Percentiles rank a stretch among this genome's conserved stretches.
phyloP scores from a whole-genome alignment of 2,888 invertebrate genomes.

The Dione juno region DNA sequence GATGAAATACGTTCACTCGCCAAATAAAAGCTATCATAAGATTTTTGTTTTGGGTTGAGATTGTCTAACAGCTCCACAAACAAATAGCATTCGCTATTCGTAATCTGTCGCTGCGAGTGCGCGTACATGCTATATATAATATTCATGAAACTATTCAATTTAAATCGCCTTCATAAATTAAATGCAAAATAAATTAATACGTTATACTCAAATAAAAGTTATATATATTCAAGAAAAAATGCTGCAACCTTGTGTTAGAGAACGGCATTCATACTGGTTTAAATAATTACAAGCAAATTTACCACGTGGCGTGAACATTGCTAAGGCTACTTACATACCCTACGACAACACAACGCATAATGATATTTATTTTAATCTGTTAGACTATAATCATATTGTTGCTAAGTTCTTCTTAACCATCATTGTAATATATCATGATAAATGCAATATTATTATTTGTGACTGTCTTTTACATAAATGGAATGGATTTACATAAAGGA shows the following conservation, averaged over 20 bases:
- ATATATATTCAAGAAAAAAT: conserved; percentile 4
- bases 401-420: too few species aligned
- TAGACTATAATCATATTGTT: too few species aligned
- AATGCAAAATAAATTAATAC: neutral
- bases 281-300: conserved; percentile 15
- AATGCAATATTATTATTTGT: too few species aligned
- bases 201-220: conserved; percentile 2
- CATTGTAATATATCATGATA: too few species aligned
- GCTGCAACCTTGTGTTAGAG: conserved; percentile 30
- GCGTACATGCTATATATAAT: neutral
- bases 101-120: neutral
- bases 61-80: neutral
- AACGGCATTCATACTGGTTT: conserved; percentile 29
- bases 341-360: neutral
- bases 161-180: neutral
- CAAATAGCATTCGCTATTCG: neutral
- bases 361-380: neutral
- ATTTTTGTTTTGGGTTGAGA: neutral
- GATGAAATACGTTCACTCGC: conserved; percentile 27
- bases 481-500: too few species aligned
- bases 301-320: conserved; percentile 9
- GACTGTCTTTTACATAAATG: too few species aligned
- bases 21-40: conserved; percentile 16
- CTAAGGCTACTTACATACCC: conserved; percentile 15
- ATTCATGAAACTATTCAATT: neutral